Evolutionary conservation across 2,797 vertebrate genomes (phyloP).

Genomic region (Brachyalestes nurse): DNA sequence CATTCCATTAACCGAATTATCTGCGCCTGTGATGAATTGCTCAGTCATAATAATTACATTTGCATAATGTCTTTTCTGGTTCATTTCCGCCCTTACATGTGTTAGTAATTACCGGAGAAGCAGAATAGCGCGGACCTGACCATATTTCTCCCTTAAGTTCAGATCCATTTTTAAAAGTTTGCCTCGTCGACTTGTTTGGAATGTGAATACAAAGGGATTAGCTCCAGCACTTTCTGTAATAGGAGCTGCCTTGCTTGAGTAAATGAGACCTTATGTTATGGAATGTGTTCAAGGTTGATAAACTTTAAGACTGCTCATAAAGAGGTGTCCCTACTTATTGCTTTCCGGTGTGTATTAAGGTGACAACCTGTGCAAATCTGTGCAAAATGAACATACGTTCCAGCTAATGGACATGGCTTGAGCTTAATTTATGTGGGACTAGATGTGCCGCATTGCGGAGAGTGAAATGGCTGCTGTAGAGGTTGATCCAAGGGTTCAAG

Average conservation of each 20-base stretch:
- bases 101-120: slow-evolving; percentile 58
- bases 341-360: slow-evolving; percentile 5
- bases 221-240: neutral
- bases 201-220: neutral
- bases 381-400: neutral
- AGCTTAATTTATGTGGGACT: too few species aligned
- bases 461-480: too few species aligned
- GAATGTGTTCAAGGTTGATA: slow-evolving; percentile 7
- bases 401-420: neutral
- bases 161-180: neutral
- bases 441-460: too few species aligned
- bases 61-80: slow-evolving; percentile 74
- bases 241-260: neutral
- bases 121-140: slow-evolving; percentile 33
- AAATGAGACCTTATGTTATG: neutral
- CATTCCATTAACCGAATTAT: slow-evolving; percentile 72
- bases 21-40: slow-evolving; percentile 72
- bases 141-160: slow-evolving; percentile 10
- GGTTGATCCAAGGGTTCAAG: too few species aligned
- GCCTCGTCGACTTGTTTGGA: neutral
- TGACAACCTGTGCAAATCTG: neutral
- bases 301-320: slow-evolving; percentile 27
- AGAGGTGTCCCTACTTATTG: neutral
- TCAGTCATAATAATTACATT: slow-evolving; percentile 70
- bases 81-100: slow-evolving; percentile 69